Evolutionary conservation across 2,888 invertebrate genomes (phyloP).

Genomic region (Frankliniella intonsa): DNA sequence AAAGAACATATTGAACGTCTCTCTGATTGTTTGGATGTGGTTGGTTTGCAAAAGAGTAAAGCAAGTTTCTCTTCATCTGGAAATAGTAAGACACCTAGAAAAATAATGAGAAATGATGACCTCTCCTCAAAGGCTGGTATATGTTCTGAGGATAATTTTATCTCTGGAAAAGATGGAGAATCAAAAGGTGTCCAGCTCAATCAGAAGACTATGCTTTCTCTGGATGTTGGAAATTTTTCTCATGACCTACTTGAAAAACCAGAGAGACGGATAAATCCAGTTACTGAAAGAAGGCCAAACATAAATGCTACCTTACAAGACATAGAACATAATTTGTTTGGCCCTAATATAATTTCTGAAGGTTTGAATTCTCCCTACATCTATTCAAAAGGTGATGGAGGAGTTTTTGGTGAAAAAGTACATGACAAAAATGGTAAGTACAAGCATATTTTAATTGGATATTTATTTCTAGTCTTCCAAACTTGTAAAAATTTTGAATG

Average conservation of each 20-base stretch:
- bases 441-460: not conserved
- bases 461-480: not conserved
- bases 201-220: not conserved
- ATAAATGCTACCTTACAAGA: not conserved
- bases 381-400: not conserved
- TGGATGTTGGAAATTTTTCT: not conserved
- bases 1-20: slow-evolving; percentile 47
- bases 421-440: not conserved
- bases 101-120: not conserved
- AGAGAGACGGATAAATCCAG: not conserved
- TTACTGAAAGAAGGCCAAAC: not conserved
- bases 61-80: slow-evolving; percentile 45
- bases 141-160: not conserved
- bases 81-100: slow-evolving; percentile 32
- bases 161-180: not conserved
- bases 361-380: not conserved
- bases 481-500: not conserved
- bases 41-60: slow-evolving; percentile 39
- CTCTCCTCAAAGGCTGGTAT: not conserved
- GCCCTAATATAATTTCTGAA: not conserved
- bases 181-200: not conserved
- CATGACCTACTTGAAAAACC: not conserved
- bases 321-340: not conserved
- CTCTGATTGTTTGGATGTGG: slow-evolving; percentile 46
- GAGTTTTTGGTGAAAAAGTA: not conserved